phyloP scores from a whole-genome alignment of 1,140 invertebrate genomes.

The Lepidostoma basale region DNA sequence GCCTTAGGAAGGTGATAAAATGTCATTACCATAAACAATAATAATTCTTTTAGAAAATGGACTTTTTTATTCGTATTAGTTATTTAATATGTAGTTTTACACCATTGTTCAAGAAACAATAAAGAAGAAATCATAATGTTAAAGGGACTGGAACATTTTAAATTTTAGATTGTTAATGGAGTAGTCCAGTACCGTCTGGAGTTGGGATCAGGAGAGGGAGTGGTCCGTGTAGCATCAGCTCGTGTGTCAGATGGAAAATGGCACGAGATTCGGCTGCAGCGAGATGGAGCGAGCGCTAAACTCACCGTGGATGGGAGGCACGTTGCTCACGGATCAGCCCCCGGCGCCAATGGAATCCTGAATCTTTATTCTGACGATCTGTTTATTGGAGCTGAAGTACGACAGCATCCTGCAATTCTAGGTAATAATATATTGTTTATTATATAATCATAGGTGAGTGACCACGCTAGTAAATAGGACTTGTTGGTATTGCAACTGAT shows the following conservation, averaged over 20 bases:
- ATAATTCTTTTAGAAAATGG: no score
- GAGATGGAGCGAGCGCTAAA: conserved; percentile 78
- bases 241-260: conserved; percentile 87
- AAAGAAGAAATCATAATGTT: no score
- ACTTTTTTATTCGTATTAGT: no score
- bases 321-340: conserved; percentile 78
- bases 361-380: conserved; percentile 86
- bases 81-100: no score
- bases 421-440: conserved; percentile 46
- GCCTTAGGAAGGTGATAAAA: no score
- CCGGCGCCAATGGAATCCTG: conserved; percentile 81
- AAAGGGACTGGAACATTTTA: no score
- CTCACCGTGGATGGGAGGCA: conserved; percentile 81
- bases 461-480: no score
- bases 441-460: background rate
- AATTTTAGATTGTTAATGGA: conserved; percentile 72
- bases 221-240: conserved; percentile 74
- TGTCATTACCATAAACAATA: no score
- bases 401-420: conserved; percentile 70
- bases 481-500: no score
- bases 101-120: no score
- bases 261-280: conserved; percentile 85
- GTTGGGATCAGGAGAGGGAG: conserved; percentile 89
- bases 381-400: conserved; percentile 84
- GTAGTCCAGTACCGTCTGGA: conserved; percentile 88